Conservation (phyloP, 2,113 vertebrate species). For the Plectropomus leopardus region DNA sequence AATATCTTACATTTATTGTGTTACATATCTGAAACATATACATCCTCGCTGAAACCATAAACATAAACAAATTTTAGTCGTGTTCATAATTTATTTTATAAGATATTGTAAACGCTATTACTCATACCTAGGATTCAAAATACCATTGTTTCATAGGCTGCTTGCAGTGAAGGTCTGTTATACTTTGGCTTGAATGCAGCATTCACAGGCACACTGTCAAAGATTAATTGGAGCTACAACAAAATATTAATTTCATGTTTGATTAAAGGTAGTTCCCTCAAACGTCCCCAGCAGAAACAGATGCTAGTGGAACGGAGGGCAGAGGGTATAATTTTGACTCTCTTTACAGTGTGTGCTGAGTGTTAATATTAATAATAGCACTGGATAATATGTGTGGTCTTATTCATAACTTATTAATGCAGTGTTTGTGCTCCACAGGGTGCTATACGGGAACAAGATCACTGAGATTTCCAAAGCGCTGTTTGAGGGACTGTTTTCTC, state of each 20-base stretch:
- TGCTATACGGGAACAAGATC: slow-evolving; percentile 99
- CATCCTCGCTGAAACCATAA: background rate
- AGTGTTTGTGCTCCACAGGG: slow-evolving; percentile 83
- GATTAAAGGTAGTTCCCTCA: background rate
- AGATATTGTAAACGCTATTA: background rate
- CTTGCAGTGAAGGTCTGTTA: background rate
- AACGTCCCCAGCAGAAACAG: background rate
- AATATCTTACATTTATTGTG: background rate
- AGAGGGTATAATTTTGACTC: background rate
- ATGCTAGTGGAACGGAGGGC: background rate
- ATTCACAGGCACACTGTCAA: slow-evolving; percentile 1
- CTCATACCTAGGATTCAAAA: background rate
- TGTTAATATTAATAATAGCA: slow-evolving; percentile 1
- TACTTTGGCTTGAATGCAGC: background rate
- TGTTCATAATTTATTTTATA: background rate
- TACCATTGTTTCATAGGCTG: background rate
- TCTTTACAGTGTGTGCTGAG: background rate
- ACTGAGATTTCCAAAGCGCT: slow-evolving; percentile 97
- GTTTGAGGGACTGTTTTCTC: slow-evolving; percentile 96
- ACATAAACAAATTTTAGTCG: background rate
- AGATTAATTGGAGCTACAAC: background rate
- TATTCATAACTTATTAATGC: slow-evolving; percentile 30
- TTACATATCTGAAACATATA: background rate
- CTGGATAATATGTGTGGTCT: slow-evolving; percentile 1
- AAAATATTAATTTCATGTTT: background rate